Evolutionary conservation across 2,797 vertebrate genomes (phyloP), one percentile per base, ranked within the genome.

Genomic region (Otolemur crassicaudatus): DNA sequence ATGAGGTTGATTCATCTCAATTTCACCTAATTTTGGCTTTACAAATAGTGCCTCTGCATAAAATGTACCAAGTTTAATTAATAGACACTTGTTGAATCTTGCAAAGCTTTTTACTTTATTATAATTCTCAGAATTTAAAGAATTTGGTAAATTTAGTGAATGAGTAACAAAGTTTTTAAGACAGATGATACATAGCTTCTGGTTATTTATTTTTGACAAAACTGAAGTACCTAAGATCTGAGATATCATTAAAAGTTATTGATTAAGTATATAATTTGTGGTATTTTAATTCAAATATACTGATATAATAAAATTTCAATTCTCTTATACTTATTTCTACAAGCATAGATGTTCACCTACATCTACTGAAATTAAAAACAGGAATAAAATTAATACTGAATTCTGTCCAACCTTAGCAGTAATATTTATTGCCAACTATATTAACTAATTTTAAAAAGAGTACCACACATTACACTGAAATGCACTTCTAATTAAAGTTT

Each of bases 391-490:
- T 76, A 40, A 73, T 72, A 87, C 5, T 27, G n/a, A 90, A 86
- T 63, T 91, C 9, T 91, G 16, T 72, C 69, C 22, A 94, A 3
- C 19, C 79, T 69, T 73, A 84, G 4, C 56, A 93, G 27, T 76
- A 91, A 58, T 85, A 72, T 60, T 95, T 89, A 43, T 56, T 91
- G 56, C 49, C 94, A 27, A 17, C n/a, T 4, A 67, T 4, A 85
- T 69, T 91, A 84, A 84, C 25, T 53, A 91, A 87, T 40, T 83
- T 40, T 83, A 75, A 96, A 49, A 86, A 80, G 83, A 89, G 87
- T 80, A 20, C 16, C 22, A 46, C 6, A 76, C 13, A 84, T 80
- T 43, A 83, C 16, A 60, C 25, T 75, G 29, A 93, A 5, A 87
- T 53, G 7, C 2, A 83, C 9, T 79, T 93, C n/a, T 82, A 46